Percentiles rank a stretch among this genome's conserved stretches.
Conservation (phyloP, 2,113 vertebrate genomes). For the Megaceryle maxima region DNA sequence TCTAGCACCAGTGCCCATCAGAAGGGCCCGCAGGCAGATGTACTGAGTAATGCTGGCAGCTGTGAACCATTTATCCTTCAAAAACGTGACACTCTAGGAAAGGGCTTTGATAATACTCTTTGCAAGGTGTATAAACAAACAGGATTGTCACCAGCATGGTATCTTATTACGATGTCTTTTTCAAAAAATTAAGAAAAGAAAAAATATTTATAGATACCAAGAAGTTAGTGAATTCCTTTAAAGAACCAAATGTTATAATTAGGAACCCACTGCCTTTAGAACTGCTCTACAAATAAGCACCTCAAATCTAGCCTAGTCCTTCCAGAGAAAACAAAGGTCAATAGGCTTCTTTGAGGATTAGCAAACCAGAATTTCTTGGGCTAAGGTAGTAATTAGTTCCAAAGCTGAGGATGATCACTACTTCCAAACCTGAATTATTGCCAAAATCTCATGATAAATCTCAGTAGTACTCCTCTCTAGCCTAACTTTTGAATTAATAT, state of each 20-base stretch:
- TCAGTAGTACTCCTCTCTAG: not conserved
- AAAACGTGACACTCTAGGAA: not conserved
- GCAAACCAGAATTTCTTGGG: conserved; percentile 55
- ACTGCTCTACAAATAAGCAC: conserved; percentile 58
- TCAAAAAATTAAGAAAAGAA: conserved; percentile 4
- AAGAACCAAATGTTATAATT: conserved; percentile 53
- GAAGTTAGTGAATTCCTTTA: conserved; percentile 47
- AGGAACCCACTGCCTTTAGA: conserved; percentile 27
- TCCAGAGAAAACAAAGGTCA: conserved; percentile 59
- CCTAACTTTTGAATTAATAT: not conserved
- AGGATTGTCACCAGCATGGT: not conserved
- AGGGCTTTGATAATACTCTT: conserved; percentile 15
- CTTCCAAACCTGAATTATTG: conserved; percentile 20
- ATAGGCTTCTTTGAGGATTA: conserved; percentile 46
- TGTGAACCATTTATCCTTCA: not conserved
- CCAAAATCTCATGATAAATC: conserved; percentile 29
- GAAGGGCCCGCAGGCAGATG: not conserved
- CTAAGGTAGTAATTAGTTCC: conserved; percentile 35
- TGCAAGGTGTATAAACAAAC: conserved; percentile 17
- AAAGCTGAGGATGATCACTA: conserved; percentile 11
- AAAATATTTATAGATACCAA: conserved; percentile 49
- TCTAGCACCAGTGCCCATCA: not conserved
- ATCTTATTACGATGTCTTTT: conserved; percentile 24
- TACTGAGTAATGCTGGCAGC: not conserved
- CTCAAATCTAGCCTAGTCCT: conserved; percentile 30